Evolutionary conservation across 2,888 invertebrate species (phyloP).

Genomic region (Salticus scenicus): DNA sequence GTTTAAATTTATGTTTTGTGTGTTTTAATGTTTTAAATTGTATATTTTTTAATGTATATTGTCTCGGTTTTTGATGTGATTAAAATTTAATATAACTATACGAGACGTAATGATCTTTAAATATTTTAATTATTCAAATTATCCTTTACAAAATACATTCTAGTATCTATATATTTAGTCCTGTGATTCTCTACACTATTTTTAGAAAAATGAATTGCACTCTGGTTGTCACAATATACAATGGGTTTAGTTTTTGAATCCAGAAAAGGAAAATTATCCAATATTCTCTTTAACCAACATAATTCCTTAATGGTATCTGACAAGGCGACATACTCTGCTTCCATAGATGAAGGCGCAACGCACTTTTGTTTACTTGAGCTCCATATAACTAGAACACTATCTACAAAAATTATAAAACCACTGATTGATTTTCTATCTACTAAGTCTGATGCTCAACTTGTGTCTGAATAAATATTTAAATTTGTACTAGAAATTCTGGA

Average conservation of each 20-base stretch:
- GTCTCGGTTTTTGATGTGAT: no score
- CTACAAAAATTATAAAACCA: conserved; percentile 9
- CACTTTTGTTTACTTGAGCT: not conserved
- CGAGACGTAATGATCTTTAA: no score
- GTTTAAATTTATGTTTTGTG: no score
- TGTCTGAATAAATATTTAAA: not conserved
- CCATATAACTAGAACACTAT: conserved; percentile 2
- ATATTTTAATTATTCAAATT: conserved; percentile 12
- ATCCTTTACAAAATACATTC: not conserved
- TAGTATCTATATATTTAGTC: no score
- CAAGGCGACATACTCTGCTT: no score
- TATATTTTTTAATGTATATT: no score
- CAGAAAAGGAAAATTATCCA: not conserved
- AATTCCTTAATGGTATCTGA: no score
- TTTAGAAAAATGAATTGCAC: not conserved
- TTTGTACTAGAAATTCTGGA: not conserved
- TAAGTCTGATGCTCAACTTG: not conserved
- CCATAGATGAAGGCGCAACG: no score
- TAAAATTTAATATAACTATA: no score
- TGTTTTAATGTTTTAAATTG: no score
- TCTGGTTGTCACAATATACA: not conserved
- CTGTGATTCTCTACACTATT: not conserved
- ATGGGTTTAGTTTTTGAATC: not conserved
- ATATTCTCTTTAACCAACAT: not conserved
- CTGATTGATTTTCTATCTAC: not conserved